phyloP scores from a whole-genome alignment of 2,113 vertebrate species.

The Benitochromis conjunctus region DNA sequence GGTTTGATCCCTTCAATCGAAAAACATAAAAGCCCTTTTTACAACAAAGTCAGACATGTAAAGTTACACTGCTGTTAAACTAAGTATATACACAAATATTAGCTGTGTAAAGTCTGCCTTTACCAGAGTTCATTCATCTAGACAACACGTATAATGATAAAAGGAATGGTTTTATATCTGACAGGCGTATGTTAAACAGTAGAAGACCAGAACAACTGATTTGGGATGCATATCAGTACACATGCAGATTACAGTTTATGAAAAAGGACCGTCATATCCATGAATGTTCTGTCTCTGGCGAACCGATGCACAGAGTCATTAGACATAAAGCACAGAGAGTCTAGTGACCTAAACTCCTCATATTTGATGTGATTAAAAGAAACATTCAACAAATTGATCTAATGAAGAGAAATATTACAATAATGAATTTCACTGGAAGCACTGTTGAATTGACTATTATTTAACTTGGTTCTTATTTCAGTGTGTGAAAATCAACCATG shows the following conservation, averaged over 20 bases:
- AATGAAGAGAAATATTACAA: neutral
- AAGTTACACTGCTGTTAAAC: conserved; percentile 4
- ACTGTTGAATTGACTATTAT: conserved; percentile 26
- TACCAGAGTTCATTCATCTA: conserved; percentile 15
- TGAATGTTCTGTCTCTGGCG: neutral
- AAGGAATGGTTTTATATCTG: neutral
- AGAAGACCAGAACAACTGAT: neutral
- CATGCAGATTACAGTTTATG: conserved; percentile 51
- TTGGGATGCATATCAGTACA: conserved; percentile 17
- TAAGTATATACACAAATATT: conserved; percentile 8
- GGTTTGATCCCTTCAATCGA: neutral
- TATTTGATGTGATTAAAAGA: neutral
- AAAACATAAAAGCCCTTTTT: conserved; percentile 36
- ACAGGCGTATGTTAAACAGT: neutral
- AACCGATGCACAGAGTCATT: neutral
- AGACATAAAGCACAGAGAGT: neutral
- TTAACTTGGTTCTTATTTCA: conserved; percentile 1
- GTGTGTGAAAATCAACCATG: neutral
- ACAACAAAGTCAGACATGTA: neutral
- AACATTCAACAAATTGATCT: neutral
- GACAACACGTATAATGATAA: neutral
- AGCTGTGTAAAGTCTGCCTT: neutral
- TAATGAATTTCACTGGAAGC: conserved; percentile 43
- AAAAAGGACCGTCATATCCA: neutral
- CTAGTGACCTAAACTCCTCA: neutral